Percentiles rank a stretch among this genome's conserved stretches.
Evolutionary conservation across 2,797 vertebrate species (phyloP).

Genomic region (Cetoscarus ocellatus): DNA sequence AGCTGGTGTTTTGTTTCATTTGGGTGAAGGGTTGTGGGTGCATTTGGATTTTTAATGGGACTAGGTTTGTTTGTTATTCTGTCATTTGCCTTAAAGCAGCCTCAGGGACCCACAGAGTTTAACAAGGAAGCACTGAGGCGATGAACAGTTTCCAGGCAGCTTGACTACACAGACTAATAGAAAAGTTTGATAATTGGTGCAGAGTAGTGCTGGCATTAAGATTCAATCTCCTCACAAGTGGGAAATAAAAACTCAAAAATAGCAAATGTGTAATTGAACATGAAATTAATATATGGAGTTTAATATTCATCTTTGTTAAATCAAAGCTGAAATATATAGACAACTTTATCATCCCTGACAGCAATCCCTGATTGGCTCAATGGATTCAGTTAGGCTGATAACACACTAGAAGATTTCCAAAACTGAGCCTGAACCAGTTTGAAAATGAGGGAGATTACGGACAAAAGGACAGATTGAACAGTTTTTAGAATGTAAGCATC

Average conservation of each 20-base stretch:
- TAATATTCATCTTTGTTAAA: neutral
- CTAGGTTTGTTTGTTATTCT: constrained; percentile 23
- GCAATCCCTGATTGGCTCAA: constrained; percentile 1
- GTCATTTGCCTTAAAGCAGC: constrained; percentile 40
- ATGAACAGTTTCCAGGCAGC: constrained; percentile 32
- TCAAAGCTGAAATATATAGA: neutral
- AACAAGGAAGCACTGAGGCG: constrained; percentile 60
- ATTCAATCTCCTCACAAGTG: constrained; percentile 19
- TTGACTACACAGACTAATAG: constrained; percentile 18
- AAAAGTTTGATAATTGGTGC: constrained; percentile 19
- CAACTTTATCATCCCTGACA: neutral
- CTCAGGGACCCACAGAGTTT: constrained; percentile 42
- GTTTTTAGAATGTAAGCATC: no score
- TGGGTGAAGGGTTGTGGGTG: constrained; percentile 35
- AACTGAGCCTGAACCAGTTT: no score
- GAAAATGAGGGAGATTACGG: no score
- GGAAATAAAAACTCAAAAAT: neutral
- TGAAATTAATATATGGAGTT: neutral
- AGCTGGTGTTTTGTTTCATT: constrained; percentile 66
- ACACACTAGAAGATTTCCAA: no score
- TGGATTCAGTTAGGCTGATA: neutral
- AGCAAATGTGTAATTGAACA: neutral
- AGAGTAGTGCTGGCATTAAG: constrained; percentile 59
- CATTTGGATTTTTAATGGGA: constrained; percentile 32
- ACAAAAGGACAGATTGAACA: no score